Percentiles rank a stretch among this genome's conserved stretches.
Conservation (phyloP, 1,140 invertebrate genomes). For the Rhysida immarginata region DNA sequence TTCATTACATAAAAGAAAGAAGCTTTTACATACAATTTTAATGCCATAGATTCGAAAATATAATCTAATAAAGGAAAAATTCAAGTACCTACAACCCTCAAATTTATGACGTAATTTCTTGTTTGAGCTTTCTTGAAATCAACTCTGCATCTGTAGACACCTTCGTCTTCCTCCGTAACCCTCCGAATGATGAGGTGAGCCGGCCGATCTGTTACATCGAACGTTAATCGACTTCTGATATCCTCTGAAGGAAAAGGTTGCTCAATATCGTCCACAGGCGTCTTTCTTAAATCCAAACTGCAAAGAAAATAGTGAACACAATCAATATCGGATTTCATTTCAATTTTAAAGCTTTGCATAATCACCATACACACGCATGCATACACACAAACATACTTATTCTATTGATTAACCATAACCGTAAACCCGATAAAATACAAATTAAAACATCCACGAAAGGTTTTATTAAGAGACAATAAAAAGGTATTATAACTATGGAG, state of each 20-base stretch:
- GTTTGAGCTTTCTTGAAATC: slow-evolving; percentile 82
- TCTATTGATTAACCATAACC: no score
- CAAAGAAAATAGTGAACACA: slow-evolving; percentile 21
- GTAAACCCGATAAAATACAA: no score
- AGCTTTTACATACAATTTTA: no score
- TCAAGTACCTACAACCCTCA: slow-evolving; percentile 80
- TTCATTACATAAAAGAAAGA: no score
- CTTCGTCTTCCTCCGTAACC: slow-evolving; percentile 62
- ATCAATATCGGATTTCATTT: neutral
- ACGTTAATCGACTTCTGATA: slow-evolving; percentile 52
- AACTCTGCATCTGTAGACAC: slow-evolving; percentile 71
- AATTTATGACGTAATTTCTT: slow-evolving; percentile 71
- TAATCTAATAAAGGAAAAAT: no score
- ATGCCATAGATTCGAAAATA: no score
- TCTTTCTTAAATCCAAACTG: slow-evolving; percentile 59
- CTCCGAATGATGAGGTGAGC: slow-evolving; percentile 62
- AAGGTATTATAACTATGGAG: no score
- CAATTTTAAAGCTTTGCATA: no score
- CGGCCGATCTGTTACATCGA: slow-evolving; percentile 41
- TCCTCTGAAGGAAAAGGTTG: slow-evolving; percentile 61
- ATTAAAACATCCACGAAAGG: no score
- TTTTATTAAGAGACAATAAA: no score
- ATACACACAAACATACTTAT: no score
- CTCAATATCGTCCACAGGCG: slow-evolving; percentile 48
- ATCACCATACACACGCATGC: no score